Percentiles rank a stretch among this genome's conserved stretches.
Conservation (phyloP, 2,113 vertebrate genomes). For the Phyllopteryx taeniolatus region DNA sequence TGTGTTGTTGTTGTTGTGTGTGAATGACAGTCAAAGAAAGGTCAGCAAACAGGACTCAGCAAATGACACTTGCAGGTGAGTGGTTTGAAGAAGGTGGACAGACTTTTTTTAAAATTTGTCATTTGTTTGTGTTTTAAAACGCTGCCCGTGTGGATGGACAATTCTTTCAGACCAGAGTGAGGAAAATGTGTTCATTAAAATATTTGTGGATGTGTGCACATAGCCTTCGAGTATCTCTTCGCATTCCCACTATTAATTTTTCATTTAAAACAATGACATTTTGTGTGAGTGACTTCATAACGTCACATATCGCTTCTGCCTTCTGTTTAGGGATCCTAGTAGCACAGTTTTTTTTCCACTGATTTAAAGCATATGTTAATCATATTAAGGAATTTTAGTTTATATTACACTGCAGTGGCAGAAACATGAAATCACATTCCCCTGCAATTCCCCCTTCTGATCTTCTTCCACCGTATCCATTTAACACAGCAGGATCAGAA, state of each 20-base stretch:
- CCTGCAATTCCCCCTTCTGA: constrained; percentile 3
- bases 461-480: constrained; percentile 30
- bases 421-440: constrained; percentile 26
- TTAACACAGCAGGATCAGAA: constrained; percentile 50
- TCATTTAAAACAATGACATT: background rate
- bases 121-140: too few relatives aligned
- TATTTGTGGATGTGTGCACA: too few relatives aligned
- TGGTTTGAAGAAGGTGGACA: too few relatives aligned
- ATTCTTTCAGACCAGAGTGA: too few relatives aligned
- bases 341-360: constrained; percentile 7
- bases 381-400: constrained; percentile 44
- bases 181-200: too few relatives aligned
- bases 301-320: background rate
- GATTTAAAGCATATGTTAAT: constrained; percentile 24
- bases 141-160: too few relatives aligned
- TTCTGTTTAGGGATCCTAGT: background rate
- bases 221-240: too few relatives aligned
- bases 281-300: background rate
- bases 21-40: too few relatives aligned
- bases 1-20: too few relatives aligned
- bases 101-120: too few relatives aligned
- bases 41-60: too few relatives aligned
- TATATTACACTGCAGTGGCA: constrained; percentile 36
- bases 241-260: background rate
- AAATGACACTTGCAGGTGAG: too few relatives aligned